phyloP scores from a whole-genome alignment of 2,888 invertebrate species.

The Sialis fuliginosa region DNA sequence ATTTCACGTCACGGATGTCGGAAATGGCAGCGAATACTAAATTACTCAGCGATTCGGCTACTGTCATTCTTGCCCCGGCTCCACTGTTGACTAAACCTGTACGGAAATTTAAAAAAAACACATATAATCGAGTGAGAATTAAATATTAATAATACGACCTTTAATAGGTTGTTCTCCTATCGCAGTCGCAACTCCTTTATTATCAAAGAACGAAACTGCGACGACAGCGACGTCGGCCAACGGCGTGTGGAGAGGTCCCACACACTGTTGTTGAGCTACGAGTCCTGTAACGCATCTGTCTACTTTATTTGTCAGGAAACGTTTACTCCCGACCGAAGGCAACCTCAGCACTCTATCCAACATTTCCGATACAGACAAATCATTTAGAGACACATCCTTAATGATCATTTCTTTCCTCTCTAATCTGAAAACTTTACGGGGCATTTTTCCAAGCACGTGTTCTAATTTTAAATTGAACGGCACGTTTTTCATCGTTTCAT shows the following conservation, averaged over 20 bases:
- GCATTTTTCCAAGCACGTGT: constrained; percentile 77
- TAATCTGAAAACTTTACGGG: constrained; percentile 44
- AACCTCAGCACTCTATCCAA: constrained; percentile 67
- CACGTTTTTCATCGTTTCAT: constrained; percentile 32
- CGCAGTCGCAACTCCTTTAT: constrained; percentile 78
- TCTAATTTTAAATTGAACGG: constrained; percentile 83
- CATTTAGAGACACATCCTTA: constrained; percentile 23
- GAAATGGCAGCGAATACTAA: constrained; percentile 57
- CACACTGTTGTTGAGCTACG: constrained; percentile 95
- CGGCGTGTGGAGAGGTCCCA: constrained; percentile 92
- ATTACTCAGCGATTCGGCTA: constrained; percentile 88
- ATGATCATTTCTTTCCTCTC: constrained; percentile 17
- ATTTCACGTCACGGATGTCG: constrained; percentile 73
- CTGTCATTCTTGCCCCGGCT: constrained; percentile 84
- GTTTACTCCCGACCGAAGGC: constrained; percentile 85
- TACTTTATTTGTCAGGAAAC: constrained; percentile 91
- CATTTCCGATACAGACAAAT: constrained; percentile 47
- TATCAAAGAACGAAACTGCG: constrained; percentile 69
- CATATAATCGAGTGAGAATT: too few relatives aligned
- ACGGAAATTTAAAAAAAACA: too few relatives aligned
- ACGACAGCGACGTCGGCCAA: constrained; percentile 86
- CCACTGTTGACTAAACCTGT: constrained; percentile 46
- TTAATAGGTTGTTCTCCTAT: constrained; percentile 97
- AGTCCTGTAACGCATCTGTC: constrained; percentile 89
- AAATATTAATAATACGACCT: constrained; percentile 25